These are phyloP conservation scores for Idaea straminata DNA, from an alignment of 2,888 invertebrate species.

Conservation along the genomic window DNA sequence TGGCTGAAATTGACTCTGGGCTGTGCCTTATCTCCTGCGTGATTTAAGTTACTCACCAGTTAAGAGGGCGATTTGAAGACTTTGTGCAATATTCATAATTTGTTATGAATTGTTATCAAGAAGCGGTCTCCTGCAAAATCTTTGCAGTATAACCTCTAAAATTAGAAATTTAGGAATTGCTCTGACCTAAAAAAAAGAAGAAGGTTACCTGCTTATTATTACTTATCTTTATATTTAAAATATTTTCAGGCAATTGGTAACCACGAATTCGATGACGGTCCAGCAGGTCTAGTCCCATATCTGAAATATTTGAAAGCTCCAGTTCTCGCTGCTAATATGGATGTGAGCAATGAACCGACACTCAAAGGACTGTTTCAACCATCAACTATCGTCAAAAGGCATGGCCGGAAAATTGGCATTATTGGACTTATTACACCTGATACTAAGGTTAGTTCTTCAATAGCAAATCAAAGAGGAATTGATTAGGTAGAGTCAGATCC, in stretches of 20 bases:
- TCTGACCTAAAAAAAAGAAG: no score
- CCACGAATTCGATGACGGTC: constrained; percentile 91
- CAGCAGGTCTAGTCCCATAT: constrained; percentile 86
- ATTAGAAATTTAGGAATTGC: neutral
- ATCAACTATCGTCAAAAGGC: constrained; percentile 82
- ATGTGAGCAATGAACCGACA: constrained; percentile 82
- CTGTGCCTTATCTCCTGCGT: no score
- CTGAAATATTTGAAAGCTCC: constrained; percentile 83
- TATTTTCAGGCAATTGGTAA: constrained; percentile 87
- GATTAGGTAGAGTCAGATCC: no score
- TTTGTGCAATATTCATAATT: neutral
- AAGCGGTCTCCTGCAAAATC: no score
- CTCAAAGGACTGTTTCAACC: constrained; percentile 82
- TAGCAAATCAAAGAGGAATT: no score
- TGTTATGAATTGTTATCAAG: no score
- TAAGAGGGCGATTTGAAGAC: no score
- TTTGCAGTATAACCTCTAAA: no score
- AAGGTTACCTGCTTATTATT: no score
- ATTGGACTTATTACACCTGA: constrained; percentile 88
- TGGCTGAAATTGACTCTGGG: no score
- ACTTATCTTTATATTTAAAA: no score
- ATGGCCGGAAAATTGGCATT: constrained; percentile 86
- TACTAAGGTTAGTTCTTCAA: constrained; percentile 73
- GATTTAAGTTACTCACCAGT: no score
- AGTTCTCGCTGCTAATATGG: constrained; percentile 87